These are phyloP conservation scores for Odontothrips loti DNA, from an alignment of 2,888 invertebrate species.

Conservation along the genomic window DNA sequence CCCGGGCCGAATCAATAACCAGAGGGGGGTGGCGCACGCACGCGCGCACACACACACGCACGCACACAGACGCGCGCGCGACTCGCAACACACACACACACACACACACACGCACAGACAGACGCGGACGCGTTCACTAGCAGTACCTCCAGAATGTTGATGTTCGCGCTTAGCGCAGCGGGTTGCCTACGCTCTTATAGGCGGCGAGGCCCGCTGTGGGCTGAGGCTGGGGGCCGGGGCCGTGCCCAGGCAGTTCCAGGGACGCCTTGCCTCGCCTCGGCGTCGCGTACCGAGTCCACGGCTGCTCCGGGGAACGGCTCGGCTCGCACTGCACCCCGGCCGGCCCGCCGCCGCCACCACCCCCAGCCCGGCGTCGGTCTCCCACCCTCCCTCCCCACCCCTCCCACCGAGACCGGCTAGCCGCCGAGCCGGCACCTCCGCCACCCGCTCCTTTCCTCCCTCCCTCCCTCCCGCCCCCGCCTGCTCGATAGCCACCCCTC, in stretches of 20 bases:
- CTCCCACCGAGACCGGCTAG: neutral
- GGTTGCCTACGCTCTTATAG: neutral
- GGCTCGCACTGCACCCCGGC: constrained; percentile 11
- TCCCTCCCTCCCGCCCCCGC: neutral
- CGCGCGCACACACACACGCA: neutral
- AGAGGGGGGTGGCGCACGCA: neutral
- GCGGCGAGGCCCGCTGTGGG: neutral
- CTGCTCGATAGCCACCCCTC: neutral
- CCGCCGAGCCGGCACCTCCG: neutral
- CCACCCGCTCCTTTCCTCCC: too few species aligned
- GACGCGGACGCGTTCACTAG: neutral
- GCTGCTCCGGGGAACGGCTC: constrained; percentile 1
- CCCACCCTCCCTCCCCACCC: neutral
- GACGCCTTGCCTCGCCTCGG: neutral
- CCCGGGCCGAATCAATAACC: neutral
- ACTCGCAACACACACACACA: neutral
- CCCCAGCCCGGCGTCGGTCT: neutral
- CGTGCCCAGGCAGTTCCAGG: neutral
- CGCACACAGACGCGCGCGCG: neutral
- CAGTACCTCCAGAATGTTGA: neutral
- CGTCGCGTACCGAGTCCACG: neutral
- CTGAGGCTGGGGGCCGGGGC: neutral
- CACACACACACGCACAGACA: neutral
- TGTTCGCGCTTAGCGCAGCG: neutral
- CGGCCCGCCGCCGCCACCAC: neutral